Conservation (phyloP, 1,140 invertebrate genomes). For the Nephila pilipes region DNA sequence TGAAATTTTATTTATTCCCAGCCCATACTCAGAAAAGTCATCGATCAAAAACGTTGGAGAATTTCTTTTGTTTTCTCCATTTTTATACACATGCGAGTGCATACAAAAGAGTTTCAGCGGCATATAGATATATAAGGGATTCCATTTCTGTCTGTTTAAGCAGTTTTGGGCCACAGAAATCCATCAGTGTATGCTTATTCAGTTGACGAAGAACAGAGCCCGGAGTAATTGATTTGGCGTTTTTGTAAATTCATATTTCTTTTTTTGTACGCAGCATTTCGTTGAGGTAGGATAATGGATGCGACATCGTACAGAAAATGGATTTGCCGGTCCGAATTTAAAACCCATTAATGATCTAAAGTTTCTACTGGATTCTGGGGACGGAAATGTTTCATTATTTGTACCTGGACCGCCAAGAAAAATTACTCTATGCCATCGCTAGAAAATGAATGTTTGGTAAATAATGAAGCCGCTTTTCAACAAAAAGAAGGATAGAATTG, state of each 20-base stretch:
- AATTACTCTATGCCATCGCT: neutral
- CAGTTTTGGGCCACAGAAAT: neutral
- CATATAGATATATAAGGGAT: conserved; percentile 53
- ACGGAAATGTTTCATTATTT: neutral
- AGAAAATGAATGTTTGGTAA: neutral
- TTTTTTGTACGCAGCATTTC: neutral
- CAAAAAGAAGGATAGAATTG: neutral
- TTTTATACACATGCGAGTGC: neutral
- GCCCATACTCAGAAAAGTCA: neutral
- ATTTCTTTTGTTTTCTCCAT: conserved; percentile 48
- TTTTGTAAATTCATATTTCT: conserved; percentile 56
- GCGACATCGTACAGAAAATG: conserved; percentile 43
- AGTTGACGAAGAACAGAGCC: conserved; percentile 63
- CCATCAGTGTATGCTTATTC: conserved; percentile 49
- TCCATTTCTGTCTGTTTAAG: conserved; percentile 55
- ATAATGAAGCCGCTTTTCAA: neutral
- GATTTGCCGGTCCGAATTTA: conserved; percentile 29
- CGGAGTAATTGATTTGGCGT: conserved; percentile 64
- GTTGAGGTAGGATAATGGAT: conserved; percentile 48
- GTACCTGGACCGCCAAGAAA: neutral
- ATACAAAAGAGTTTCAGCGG: neutral
- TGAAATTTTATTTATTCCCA: conserved; percentile 58
- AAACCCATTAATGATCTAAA: conserved; percentile 32
- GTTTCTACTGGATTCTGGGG: neutral
- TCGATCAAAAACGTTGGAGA: conserved; percentile 45